phyloP scores from a whole-genome alignment of 2,888 invertebrate species.

The Cordilura impudica region DNA sequence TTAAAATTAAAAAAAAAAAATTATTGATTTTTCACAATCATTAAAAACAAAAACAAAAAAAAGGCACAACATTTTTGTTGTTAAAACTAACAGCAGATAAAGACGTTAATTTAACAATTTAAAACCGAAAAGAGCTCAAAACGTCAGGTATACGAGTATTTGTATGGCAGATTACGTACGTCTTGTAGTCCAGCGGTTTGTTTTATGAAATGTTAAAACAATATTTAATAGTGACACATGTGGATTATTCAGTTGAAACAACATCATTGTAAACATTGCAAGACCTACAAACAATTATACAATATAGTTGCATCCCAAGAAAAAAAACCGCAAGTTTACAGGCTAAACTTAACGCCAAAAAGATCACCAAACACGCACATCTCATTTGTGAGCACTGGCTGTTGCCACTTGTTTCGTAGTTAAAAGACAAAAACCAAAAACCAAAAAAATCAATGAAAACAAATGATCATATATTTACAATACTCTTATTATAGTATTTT shows the following conservation, averaged over 20 bases:
- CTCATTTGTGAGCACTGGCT: neutral
- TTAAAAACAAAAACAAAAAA: conserved; percentile 18
- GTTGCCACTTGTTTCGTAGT: conserved; percentile 39
- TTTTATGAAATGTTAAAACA: conserved; percentile 8
- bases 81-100: neutral
- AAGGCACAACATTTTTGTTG: too few species aligned
- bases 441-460: conserved; percentile 31
- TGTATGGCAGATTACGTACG: too few species aligned
- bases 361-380: conserved; percentile 37
- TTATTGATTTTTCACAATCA: conserved; percentile 42
- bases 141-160: conserved; percentile 26
- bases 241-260: conserved; percentile 50
- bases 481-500: conserved; percentile 1
- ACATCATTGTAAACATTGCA: conserved; percentile 37
- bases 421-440: neutral
- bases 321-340: neutral
- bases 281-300: conserved; percentile 28
- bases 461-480: conserved; percentile 33
- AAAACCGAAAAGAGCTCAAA: neutral
- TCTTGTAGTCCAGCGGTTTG: neutral
- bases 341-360: neutral
- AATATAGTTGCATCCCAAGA: conserved; percentile 38
- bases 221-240: conserved; percentile 53
- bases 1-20: too few species aligned
- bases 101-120: conserved; percentile 38